Conservation (phyloP, 2,888 invertebrate genomes). For the Drosophila lacicola region DNA sequence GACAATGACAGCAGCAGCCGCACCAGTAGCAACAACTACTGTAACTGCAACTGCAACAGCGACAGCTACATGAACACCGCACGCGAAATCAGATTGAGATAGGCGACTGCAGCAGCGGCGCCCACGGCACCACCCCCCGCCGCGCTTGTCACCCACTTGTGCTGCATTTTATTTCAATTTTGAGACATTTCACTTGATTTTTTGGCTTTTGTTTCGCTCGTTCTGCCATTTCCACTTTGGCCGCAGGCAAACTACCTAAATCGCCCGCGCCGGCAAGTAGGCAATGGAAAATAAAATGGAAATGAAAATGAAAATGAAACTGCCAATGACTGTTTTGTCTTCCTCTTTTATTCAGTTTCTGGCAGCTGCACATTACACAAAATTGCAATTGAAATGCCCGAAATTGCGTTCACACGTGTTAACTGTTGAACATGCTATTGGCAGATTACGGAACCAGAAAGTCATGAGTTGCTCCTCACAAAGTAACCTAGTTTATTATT, state of each 20-base stretch:
- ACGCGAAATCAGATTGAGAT: conserved; percentile 38
- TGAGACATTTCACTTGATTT: conserved; percentile 66
- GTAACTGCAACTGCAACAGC: conserved; percentile 18
- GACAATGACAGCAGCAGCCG: conserved; percentile 63
- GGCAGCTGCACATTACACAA: conserved; percentile 10
- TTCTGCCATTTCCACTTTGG: conserved; percentile 23
- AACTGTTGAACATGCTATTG: too few species aligned
- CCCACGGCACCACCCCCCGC: background rate
- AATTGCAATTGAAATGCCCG: background rate
- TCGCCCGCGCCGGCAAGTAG: conserved; percentile 1
- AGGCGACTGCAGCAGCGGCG: conserved; percentile 16
- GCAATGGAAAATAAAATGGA: conserved; percentile 8
- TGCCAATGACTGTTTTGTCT: conserved; percentile 7
- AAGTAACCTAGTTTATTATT: too few species aligned
- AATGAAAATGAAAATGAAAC: conserved; percentile 9
- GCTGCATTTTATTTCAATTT: conserved; percentile 64
- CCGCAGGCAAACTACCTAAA: conserved; percentile 10
- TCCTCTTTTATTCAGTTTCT: background rate
- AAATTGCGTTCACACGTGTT: too few species aligned
- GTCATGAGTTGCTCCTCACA: too few species aligned
- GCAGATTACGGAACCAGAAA: too few species aligned
- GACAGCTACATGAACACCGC: conserved; percentile 32
- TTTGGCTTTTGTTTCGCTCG: conserved; percentile 41
- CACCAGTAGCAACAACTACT: conserved; percentile 10
- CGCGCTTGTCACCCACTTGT: conserved; percentile 32